These are phyloP conservation scores for Proisotoma minuta DNA, from an alignment of 2,888 invertebrate genomes.

Conservation along the genomic window DNA sequence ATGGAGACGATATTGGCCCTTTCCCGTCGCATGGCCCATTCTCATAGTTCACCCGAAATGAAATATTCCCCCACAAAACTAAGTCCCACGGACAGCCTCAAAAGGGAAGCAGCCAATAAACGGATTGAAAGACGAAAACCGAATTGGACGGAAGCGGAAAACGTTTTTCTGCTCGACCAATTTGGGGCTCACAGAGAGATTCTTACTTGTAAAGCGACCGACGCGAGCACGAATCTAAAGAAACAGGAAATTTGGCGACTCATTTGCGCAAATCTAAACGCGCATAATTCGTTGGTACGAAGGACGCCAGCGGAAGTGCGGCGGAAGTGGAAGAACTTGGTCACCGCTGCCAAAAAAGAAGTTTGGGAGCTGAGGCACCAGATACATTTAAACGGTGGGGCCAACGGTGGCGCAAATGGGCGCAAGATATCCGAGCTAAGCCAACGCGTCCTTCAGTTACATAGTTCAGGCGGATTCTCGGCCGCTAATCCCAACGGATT, in stretches of 20 bases:
- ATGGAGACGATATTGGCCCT: constrained; percentile 40
- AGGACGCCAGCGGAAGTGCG: constrained; percentile 47
- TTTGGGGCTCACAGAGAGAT: constrained; percentile 46
- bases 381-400: constrained; percentile 36
- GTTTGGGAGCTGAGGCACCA: constrained; percentile 47
- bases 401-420: constrained; percentile 30
- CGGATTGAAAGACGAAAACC: constrained; percentile 33
- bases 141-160: constrained; percentile 40
- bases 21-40: constrained; percentile 35
- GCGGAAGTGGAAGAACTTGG: constrained; percentile 47
- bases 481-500: constrained; percentile 33
- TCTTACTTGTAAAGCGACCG: constrained; percentile 47
- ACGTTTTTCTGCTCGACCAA: constrained; percentile 46
- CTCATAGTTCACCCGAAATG: constrained; percentile 28
- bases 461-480: constrained; percentile 39
- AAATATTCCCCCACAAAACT: constrained; percentile 41
- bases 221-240: constrained; percentile 46
- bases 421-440: constrained; percentile 46
- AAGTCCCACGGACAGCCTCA: constrained; percentile 32
- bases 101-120: constrained; percentile 28
- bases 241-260: constrained; percentile 48
- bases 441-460: constrained; percentile 45
- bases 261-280: constrained; percentile 46
- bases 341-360: constrained; percentile 47
- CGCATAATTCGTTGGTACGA: constrained; percentile 45